A percentile compares a stretch with the other conserved stretches of the same genome.
These are phyloP conservation scores for Rallus limicola DNA, from an alignment of 2,113 vertebrate species.

Conservation along the genomic window DNA sequence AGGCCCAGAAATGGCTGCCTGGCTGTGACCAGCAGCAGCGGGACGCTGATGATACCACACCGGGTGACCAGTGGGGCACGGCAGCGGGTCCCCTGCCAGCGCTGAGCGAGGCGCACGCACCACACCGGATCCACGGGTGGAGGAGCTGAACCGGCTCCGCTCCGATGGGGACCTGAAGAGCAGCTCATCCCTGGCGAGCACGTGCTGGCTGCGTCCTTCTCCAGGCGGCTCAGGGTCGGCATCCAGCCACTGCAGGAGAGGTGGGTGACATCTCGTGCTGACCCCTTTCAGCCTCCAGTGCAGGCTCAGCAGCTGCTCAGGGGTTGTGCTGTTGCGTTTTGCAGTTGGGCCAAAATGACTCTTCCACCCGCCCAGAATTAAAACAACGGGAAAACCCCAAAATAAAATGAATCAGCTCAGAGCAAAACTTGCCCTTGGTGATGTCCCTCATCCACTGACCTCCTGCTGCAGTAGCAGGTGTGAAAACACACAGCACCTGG, in stretches of 20 bases:
- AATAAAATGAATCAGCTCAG: neutral
- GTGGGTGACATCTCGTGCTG: neutral
- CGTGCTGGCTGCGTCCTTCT: neutral
- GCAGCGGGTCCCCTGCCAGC: rapidly evolving
- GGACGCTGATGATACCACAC: neutral
- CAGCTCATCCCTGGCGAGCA: neutral
- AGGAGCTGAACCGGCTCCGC: neutral
- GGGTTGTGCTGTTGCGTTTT: neutral
- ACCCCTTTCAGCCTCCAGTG: neutral
- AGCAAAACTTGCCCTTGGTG: neutral
- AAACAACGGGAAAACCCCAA: neutral
- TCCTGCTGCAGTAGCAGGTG: neutral
- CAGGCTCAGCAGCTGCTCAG: neutral
- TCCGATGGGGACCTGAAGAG: neutral
- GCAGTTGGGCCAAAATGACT: neutral
- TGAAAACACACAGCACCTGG: neutral
- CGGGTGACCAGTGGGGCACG: rapidly evolving
- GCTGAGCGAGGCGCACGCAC: rapidly evolving
- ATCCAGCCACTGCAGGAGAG: neutral
- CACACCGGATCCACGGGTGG: neutral
- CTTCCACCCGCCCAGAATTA: neutral
- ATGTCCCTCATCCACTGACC: too few species aligned
- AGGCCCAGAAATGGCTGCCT: neutral
- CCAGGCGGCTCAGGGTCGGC: neutral
- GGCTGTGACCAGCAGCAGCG: neutral